These are phyloP conservation scores for Opisthograptis luteolata DNA, from an alignment of 2,888 invertebrate species.

Conservation along the genomic window DNA sequence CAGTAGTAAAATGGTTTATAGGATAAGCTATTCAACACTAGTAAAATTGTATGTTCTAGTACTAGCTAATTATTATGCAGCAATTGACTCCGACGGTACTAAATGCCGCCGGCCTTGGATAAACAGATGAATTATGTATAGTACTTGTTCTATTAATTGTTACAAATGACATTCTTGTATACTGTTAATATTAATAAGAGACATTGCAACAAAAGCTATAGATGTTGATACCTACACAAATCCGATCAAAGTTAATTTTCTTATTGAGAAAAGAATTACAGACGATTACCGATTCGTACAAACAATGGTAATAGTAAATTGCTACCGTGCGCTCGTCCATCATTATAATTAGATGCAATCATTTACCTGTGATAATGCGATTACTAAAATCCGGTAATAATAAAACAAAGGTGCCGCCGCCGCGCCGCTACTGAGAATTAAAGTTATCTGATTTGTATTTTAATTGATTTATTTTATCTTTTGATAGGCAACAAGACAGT, in stretches of 20 bases:
- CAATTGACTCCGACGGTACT: background rate
- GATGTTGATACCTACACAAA: background rate
- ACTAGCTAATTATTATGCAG: conserved; percentile 1
- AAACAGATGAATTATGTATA: conserved; percentile 22
- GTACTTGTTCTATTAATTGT: conserved; percentile 9
- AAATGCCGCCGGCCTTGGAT: conserved; percentile 27
- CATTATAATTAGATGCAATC: conserved; percentile 41
- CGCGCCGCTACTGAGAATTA: conserved; percentile 48
- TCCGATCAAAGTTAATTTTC: conserved; percentile 11
- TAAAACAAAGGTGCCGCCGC: conserved; percentile 44
- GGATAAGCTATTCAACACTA: no score
- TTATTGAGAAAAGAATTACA: background rate
- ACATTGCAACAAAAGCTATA: conserved; percentile 6
- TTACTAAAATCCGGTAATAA: conserved; percentile 25
- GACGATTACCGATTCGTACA: conserved; percentile 16
- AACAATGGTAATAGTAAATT: no score
- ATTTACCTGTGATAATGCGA: conserved; percentile 33
- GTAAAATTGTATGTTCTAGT: background rate
- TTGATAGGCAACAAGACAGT: conserved; percentile 61
- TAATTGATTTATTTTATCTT: conserved; percentile 23
- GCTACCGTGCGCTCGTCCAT: conserved; percentile 39
- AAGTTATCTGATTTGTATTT: conserved; percentile 28
- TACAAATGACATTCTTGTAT: conserved; percentile 6
- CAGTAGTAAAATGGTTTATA: no score
- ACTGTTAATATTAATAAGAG: background rate